Conservation (phyloP, 2,113 vertebrate genomes). For the Mormoops blainvillei region DNA sequence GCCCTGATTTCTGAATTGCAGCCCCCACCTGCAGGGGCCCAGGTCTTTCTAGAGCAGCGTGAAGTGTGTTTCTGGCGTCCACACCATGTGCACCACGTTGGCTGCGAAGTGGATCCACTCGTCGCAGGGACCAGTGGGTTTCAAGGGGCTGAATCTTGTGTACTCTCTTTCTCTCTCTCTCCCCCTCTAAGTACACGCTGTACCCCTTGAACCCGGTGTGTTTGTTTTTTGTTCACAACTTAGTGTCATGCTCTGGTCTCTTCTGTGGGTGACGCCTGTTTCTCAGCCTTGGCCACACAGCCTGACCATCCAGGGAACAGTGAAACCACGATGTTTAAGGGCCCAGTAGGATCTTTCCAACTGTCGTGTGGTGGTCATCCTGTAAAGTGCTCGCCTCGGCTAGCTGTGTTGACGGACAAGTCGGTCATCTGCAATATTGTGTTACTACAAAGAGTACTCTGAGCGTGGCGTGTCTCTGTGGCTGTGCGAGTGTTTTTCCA, state of each 20-base stretch:
- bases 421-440: background rate
- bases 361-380: background rate
- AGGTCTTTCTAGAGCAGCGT: too few relatives aligned
- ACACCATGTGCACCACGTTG: fast-evolving
- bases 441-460: background rate
- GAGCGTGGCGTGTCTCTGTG: background rate
- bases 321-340: background rate
- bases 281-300: background rate
- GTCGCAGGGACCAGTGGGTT: background rate
- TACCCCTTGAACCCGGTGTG: background rate
- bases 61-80: background rate
- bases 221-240: background rate
- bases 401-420: background rate
- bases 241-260: background rate
- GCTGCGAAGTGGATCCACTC: background rate
- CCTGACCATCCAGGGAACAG: background rate
- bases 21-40: background rate
- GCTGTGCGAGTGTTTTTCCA: background rate
- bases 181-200: background rate
- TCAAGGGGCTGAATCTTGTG: background rate
- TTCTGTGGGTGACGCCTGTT: background rate
- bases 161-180: background rate
- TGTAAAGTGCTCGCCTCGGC: background rate
- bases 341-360: background rate
- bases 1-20: background rate